These are phyloP conservation scores for Xyrauchen texanus DNA, from an alignment of 2,113 vertebrate genomes.

Conservation along the genomic window DNA sequence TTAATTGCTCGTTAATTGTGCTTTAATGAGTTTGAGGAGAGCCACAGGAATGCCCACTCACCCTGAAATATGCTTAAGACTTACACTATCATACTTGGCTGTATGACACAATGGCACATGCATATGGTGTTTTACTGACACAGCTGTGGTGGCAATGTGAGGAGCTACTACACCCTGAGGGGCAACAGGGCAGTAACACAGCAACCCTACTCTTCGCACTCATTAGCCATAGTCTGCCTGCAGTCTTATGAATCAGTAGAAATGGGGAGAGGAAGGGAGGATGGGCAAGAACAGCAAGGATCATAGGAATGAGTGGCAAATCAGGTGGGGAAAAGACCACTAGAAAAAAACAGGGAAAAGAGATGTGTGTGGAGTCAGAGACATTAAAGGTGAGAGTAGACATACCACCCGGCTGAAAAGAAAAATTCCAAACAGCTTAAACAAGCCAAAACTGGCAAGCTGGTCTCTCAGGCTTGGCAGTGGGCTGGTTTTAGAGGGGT, in stretches of 20 bases:
- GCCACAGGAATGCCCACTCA: constrained; percentile 25
- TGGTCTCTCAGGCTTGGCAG: too few species aligned
- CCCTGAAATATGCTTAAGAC: constrained; percentile 21
- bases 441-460: too few species aligned
- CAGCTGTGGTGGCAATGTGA: neutral
- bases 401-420: too few species aligned
- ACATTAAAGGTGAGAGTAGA: too few species aligned
- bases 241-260: neutral
- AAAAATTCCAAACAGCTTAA: too few species aligned
- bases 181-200: neutral
- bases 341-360: too few species aligned
- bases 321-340: too few species aligned
- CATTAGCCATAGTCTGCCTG: constrained; percentile 24
- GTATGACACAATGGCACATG: too few species aligned
- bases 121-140: neutral
- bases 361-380: too few species aligned
- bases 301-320: neutral
- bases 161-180: neutral
- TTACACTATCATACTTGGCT: neutral
- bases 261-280: neutral
- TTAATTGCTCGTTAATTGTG: constrained; percentile 71
- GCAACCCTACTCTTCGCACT: neutral
- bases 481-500: too few species aligned
- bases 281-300: neutral
- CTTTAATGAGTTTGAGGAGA: constrained; percentile 71